These are phyloP conservation scores for Drosophila pachea DNA, from an alignment of 1,140 invertebrate genomes.

Conservation along the genomic window DNA sequence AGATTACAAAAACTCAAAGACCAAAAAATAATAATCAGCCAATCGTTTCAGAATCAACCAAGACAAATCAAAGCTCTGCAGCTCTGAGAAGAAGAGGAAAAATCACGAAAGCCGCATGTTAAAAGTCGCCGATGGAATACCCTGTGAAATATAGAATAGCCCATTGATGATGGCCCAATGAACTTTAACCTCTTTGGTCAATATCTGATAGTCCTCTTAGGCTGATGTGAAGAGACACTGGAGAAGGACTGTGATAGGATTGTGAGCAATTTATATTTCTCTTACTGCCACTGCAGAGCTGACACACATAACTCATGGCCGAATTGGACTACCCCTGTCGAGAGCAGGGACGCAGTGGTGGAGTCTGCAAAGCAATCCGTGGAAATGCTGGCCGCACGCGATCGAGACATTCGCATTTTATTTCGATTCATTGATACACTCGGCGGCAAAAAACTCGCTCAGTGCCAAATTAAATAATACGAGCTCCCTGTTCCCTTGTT, in stretches of 20 bases:
- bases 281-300: too few species aligned
- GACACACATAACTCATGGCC: neutral
- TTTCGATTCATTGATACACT: constrained; percentile 74
- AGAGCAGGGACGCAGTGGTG: constrained; percentile 17
- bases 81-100: neutral
- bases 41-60: constrained; percentile 35
- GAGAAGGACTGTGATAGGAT: too few species aligned
- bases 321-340: neutral
- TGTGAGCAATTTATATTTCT: too few species aligned
- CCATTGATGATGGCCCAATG: too few species aligned
- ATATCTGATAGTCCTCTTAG: too few species aligned
- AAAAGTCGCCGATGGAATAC: neutral
- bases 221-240: too few species aligned
- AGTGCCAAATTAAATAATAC: constrained; percentile 76
- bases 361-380: constrained; percentile 58
- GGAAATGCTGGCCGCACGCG: constrained; percentile 71
- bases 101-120: neutral
- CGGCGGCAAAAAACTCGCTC: constrained; percentile 33
- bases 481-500: constrained; percentile 57
- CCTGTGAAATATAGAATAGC: neutral
- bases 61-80: constrained; percentile 63
- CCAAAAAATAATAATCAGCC: constrained; percentile 30
- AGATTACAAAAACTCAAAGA: constrained; percentile 38
- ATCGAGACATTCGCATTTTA: constrained; percentile 70
- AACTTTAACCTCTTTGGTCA: too few species aligned